Conservation (phyloP, 2,113 vertebrate species). For the Psammodynastes pulverulentus region DNA sequence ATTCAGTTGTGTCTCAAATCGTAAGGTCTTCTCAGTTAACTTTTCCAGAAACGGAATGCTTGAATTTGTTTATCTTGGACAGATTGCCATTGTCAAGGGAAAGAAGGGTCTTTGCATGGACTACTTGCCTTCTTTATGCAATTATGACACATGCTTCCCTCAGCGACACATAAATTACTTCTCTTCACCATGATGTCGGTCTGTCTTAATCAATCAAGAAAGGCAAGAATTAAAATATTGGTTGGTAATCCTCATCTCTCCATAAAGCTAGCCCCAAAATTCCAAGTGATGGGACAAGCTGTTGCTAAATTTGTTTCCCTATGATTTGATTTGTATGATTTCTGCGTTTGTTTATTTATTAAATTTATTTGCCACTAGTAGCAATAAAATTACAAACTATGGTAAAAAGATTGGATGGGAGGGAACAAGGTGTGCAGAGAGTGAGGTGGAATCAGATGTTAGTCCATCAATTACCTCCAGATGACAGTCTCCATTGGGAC, state of each 20-base stretch:
- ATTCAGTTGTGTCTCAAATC: background rate
- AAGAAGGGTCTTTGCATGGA: background rate
- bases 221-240: background rate
- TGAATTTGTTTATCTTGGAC: background rate
- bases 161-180: background rate
- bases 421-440: background rate
- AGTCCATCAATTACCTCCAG: background rate
- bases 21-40: background rate
- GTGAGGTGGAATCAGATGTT: background rate
- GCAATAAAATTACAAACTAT: background rate
- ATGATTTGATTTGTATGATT: background rate
- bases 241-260: background rate
- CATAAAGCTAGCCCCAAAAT: background rate
- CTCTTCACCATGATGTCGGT: background rate
- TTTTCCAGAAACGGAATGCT: background rate
- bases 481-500: background rate
- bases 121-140: background rate
- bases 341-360: background rate
- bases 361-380: background rate
- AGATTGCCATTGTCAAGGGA: background rate
- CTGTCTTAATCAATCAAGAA: background rate
- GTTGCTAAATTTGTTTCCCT: background rate
- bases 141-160: background rate
- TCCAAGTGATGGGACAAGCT: background rate
- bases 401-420: background rate